Percentiles rank a stretch among this genome's conserved stretches.
Evolutionary conservation across 2,113 vertebrate species (phyloP).

Genomic region (Euleptes europaea): DNA sequence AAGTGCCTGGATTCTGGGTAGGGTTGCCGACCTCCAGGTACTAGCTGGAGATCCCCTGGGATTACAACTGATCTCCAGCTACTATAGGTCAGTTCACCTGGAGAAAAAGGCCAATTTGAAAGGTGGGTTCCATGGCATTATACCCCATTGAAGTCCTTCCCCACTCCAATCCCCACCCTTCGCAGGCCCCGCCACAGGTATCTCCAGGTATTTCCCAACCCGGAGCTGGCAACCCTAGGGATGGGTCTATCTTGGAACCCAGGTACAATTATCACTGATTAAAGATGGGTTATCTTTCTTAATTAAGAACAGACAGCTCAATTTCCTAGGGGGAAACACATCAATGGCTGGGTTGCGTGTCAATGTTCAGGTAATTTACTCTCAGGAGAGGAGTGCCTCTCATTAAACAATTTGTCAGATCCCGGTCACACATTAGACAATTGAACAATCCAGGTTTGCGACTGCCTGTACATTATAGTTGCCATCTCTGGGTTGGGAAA

Average conservation of each 20-base stretch:
- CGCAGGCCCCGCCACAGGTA: too few species aligned
- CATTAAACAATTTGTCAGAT: background rate
- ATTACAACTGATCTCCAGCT: too few species aligned
- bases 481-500: too few species aligned
- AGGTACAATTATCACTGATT: slow-evolving; percentile 4
- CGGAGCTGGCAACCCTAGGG: too few species aligned
- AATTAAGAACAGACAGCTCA: slow-evolving; percentile 18
- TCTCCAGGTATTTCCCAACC: too few species aligned
- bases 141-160: too few species aligned
- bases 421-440: background rate
- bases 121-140: too few species aligned
- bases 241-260: background rate
- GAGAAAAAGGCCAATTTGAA: too few species aligned
- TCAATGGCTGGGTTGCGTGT: slow-evolving; percentile 8
- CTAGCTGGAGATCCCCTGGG: too few species aligned
- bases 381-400: background rate
- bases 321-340: slow-evolving; percentile 4
- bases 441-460: background rate
- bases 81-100: too few species aligned
- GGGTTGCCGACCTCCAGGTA: too few species aligned
- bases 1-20: background rate
- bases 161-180: too few species aligned
- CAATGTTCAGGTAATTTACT: background rate
- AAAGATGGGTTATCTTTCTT: background rate
- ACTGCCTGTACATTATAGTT: background rate